phyloP scores from a whole-genome alignment of 2,113 vertebrate species.

The Elanoides forficatus region DNA sequence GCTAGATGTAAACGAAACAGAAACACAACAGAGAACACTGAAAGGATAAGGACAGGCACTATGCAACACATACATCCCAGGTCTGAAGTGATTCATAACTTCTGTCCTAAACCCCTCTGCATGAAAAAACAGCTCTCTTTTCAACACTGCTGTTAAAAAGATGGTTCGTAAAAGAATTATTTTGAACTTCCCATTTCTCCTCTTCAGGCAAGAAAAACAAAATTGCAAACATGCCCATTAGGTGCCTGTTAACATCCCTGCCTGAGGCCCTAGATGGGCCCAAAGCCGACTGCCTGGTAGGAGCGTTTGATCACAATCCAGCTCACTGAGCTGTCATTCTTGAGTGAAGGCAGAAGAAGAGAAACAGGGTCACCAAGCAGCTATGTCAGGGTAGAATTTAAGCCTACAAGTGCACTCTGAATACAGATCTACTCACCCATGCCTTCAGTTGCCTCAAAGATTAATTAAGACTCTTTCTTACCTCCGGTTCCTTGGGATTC shows the following conservation, averaged over 20 bases:
- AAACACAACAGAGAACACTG: not conserved
- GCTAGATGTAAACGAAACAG: not conserved
- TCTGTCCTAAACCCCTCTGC: not conserved
- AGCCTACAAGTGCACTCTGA: conserved; percentile 23
- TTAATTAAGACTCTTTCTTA: conserved; percentile 69
- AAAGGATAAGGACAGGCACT: not conserved
- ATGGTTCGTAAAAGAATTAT: not conserved
- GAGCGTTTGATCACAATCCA: conserved; percentile 27
- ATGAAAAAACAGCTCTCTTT: not conserved
- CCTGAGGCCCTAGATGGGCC: not conserved
- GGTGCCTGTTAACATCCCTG: not conserved
- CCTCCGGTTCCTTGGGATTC: conserved; percentile 74
- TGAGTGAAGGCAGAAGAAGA: conserved; percentile 9
- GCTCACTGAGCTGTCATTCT: conserved; percentile 29
- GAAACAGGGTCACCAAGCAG: conserved; percentile 23
- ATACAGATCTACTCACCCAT: conserved; percentile 56
- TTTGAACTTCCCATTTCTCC: not conserved
- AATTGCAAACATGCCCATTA: not conserved
- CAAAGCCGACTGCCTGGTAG: not conserved
- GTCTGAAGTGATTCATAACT: not conserved
- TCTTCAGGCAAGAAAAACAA: not conserved
- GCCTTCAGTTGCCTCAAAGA: conserved; percentile 9
- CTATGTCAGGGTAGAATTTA: conserved; percentile 16
- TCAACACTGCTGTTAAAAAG: not conserved
- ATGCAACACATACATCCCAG: not conserved